A percentile compares a stretch with the other conserved stretches of the same genome.
Conservation (phyloP, 2,797 vertebrate species). For the Chelmon rostratus region DNA sequence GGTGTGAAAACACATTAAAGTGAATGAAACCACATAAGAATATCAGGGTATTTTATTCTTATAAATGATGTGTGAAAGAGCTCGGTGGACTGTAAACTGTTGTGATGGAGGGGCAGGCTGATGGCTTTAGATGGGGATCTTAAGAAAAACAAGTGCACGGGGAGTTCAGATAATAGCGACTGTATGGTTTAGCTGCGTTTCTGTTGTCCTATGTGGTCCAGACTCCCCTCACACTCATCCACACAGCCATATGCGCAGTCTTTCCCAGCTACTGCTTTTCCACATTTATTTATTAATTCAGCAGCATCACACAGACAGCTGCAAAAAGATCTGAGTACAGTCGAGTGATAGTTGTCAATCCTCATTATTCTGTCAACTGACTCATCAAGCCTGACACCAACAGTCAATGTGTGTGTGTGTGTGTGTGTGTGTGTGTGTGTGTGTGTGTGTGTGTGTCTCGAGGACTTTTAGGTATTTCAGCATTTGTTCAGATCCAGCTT, state of each 20-base stretch:
- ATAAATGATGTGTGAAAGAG: slow-evolving; percentile 48
- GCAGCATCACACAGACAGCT: slow-evolving; percentile 6
- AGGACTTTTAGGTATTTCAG: not conserved
- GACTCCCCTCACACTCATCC: slow-evolving; percentile 8
- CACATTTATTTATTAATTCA: slow-evolving; percentile 34
- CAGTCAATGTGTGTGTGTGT: not conserved
- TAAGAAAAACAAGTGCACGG: slow-evolving; percentile 45
- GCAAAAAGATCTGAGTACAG: slow-evolving; percentile 2
- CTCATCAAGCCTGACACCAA: slow-evolving; percentile 6
- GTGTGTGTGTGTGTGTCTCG: not conserved
- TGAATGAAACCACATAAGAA: slow-evolving; percentile 52
- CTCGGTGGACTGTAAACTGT: slow-evolving; percentile 38
- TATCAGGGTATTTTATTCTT: slow-evolving; percentile 29
- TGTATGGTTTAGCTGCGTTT: not conserved
- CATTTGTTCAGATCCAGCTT: no score
- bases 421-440: slow-evolving; percentile 3
- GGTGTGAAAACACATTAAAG: slow-evolving; percentile 63
- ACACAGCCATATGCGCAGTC: slow-evolving; percentile 21
- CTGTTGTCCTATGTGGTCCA: slow-evolving; percentile 25
- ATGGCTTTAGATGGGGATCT: slow-evolving; percentile 56
- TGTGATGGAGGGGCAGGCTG: slow-evolving; percentile 31
- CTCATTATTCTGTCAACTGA: slow-evolving; percentile 41
- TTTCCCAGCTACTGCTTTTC: not conserved
- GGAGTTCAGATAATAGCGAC: slow-evolving; percentile 40
- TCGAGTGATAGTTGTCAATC: slow-evolving; percentile 29